Conservation (phyloP, 2,113 vertebrate species). For the Gallinago jamesoni region DNA sequence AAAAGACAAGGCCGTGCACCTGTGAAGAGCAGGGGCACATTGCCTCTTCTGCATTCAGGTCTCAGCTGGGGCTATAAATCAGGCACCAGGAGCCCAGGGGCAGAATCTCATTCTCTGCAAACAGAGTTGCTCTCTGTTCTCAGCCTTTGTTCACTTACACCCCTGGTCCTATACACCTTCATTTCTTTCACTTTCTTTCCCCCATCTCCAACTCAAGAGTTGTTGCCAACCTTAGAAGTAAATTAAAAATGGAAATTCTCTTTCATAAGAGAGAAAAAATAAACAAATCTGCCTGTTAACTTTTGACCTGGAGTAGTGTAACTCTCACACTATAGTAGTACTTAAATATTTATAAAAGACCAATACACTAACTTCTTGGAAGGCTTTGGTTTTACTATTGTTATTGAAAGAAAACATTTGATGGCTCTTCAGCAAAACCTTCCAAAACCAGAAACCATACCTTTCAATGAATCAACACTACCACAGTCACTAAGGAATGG, state of each 20-base stretch:
- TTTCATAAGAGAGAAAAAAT: background rate
- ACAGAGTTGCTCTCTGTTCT: background rate
- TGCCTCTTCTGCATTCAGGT: background rate
- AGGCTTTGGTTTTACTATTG: background rate
- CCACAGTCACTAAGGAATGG: background rate
- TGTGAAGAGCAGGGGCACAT: background rate
- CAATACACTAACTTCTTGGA: accelerated
- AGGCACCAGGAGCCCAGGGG: background rate
- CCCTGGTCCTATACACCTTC: background rate
- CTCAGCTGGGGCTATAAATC: background rate
- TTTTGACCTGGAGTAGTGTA: background rate
- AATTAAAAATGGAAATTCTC: background rate
- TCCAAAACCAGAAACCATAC: background rate
- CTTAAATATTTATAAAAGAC: background rate
- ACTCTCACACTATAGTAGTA: background rate
- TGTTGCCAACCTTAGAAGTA: background rate
- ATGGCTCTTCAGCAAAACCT: background rate
- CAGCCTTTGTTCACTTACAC: background rate
- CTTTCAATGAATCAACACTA: background rate
- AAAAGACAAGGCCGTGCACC: background rate
- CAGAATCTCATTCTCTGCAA: background rate
- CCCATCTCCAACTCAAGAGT: background rate
- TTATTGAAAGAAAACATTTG: background rate
- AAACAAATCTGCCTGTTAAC: accelerated
- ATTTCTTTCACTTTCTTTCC: background rate